Percentiles rank a stretch among this genome's conserved stretches.
Conservation (phyloP, 2,797 vertebrate genomes). For the Pyrocephalus nanus region DNA sequence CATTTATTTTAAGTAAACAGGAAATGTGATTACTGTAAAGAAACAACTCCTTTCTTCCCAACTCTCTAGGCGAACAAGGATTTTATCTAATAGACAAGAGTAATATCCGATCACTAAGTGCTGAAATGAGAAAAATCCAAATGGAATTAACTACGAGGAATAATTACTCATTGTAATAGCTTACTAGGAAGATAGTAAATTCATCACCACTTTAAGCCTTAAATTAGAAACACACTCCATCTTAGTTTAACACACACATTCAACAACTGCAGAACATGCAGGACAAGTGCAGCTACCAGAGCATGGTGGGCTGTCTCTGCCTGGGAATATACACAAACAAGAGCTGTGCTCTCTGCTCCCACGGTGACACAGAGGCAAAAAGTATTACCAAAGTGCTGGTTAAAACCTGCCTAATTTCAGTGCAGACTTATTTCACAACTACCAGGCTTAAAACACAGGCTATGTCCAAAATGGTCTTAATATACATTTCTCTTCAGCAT, state of each 20-base stretch:
- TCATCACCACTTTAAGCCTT: neutral
- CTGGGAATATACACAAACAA: neutral
- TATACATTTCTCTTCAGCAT: neutral
- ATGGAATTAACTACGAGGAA: neutral
- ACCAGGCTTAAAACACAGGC: neutral
- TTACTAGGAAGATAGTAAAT: neutral
- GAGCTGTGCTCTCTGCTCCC: neutral
- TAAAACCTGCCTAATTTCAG: neutral
- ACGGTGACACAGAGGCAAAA: neutral
- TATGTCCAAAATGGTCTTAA: neutral
- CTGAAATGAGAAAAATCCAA: slow-evolving; percentile 8
- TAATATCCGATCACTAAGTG: neutral
- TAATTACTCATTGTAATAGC: neutral
- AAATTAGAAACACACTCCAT: neutral
- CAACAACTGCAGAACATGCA: neutral
- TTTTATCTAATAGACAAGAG: neutral
- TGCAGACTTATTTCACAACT: neutral
- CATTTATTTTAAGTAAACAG: neutral
- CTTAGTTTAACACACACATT: neutral
- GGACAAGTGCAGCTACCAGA: neutral
- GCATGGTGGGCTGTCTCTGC: neutral
- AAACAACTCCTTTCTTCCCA: neutral
- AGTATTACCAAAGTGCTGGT: rapidly evolving
- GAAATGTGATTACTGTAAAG: neutral
- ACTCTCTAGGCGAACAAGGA: neutral